Evolutionary conservation across 2,797 vertebrate species (phyloP), one percentile per base, ranked within the genome.

Genomic region (Vultur gryphus): DNA sequence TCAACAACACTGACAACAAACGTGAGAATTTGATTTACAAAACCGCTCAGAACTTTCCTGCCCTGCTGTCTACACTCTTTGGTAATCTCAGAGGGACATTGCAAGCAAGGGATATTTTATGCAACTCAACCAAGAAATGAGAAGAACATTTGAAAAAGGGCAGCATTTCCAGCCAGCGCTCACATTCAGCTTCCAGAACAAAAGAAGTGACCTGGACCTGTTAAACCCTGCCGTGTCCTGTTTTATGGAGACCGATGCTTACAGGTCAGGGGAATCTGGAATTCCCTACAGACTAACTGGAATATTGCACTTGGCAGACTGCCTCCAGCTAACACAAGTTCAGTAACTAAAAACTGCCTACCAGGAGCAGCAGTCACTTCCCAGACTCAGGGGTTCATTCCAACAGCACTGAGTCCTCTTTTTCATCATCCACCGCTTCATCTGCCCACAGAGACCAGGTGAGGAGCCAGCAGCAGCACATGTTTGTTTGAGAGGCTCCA

Each of bases 221-320:
- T 77, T 57, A 26, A 39, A 66, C 59, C 81, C 69, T 66, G 75
- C 75, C 46, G 41, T 1, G 41, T 55, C 81, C 84, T 39, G 48
- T 44, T 80, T 62, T 9, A 48, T 1, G 39, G 41, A 75, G 44
- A 44, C 21, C 0, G 3, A 55, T 13, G 44, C 51, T 52, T 10
- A 41, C 71, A 37, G 72, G 39, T 69, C 86, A n/a, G 64, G 52
- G 89, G 77, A 77, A 67, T 12, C 14, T 33, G 78, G 41, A 44
- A 69, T 55, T 89, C 75, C 90, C 76, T 52, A 31, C 26, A 28
- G 59, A 54, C 44, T 19, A 37, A 62, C 49, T 18, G 82, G 72
- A 83, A 90, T 93, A 93, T 91, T 97, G 96, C 93, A 96, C 92
- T 93, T 83, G 79, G 73, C 64, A 85, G 82, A 24, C 57, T 57